Evolutionary conservation across 2,888 invertebrate species (phyloP).

Genomic region (Tholera decimalis): DNA sequence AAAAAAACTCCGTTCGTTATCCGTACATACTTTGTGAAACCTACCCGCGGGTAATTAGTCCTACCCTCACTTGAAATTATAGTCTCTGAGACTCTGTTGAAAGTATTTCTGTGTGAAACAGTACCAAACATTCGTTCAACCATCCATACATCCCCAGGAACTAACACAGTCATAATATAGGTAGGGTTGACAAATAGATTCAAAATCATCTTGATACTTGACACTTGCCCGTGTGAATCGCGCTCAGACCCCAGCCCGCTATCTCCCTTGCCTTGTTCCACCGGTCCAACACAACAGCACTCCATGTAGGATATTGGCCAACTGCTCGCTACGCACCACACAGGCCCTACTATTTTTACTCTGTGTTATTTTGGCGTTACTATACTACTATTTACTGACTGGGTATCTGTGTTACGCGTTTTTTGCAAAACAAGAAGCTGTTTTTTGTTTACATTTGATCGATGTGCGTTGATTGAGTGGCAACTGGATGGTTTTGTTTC

Average conservation of each 20-base stretch:
- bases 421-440: conserved; percentile 42
- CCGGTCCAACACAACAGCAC: conserved; percentile 43
- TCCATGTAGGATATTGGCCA: conserved; percentile 63
- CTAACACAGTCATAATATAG: too few species aligned
- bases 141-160: too few species aligned
- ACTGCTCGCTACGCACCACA: conserved; percentile 56
- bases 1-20: neutral
- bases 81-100: too few species aligned
- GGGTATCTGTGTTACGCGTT: conserved; percentile 31
- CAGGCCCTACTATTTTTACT: conserved; percentile 54
- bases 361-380: conserved; percentile 43
- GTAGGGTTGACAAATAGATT: neutral
- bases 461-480: conserved; percentile 17
- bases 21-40: neutral
- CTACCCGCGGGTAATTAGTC: too few species aligned
- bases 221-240: neutral
- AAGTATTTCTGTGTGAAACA: too few species aligned
- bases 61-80: too few species aligned
- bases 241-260: conserved; percentile 10
- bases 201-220: neutral
- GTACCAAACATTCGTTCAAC: too few species aligned
- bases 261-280: neutral
- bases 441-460: conserved; percentile 45
- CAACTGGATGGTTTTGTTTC: conserved; percentile 30
- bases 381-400: conserved; percentile 14